Base-by-base conservation (phyloP, 2,797 vertebrate genomes). In the Gymnothorax reevesii region DNA sequence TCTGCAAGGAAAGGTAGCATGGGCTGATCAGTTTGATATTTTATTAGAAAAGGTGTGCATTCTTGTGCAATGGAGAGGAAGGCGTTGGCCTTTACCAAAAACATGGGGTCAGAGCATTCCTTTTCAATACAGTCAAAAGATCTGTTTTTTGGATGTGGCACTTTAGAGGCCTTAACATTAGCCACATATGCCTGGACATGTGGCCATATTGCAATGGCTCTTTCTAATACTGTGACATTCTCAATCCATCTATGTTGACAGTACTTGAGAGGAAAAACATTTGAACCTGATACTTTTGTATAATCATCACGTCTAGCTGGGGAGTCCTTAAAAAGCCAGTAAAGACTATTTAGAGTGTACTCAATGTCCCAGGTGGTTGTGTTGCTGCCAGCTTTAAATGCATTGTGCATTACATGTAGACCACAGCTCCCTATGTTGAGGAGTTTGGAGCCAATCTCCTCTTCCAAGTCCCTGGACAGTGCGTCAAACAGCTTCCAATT, bases 1-100 rank as follows among this genome's bases (percentile, higher is more conserved):
- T 84, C 49, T 87, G 87, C 85, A 82, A 89, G 62, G 42, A 87
- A 89, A 77, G 86, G 75, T 83, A 86, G 75, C 57, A 75, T 86
- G 62, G 85, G 77, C 83, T 87, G 84, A 25, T 84, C 57, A 77
- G 69, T 87, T 75, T 87, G 86, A 83, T 83, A 79, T 22, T 84
- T 84, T 9, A 84, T 60, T 77, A 84, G 64, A 60, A 84, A 87
- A 87, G 69, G 82, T 84, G 86, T 25, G 83, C 66, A n/a, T n/a
- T 83, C 62, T 87, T 73, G 86, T 0, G 66, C 80, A 87, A 83
- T 57, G 20, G 69, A 79, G 66, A 87, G 64, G 82, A 87, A 87
- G 64, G 77, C 62, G 69, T 84, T 87, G 54, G 86, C 86, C 77
- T 87, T 87, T 55, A 79, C 83, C 82, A 80, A 79, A 84, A 84